Conservation (phyloP, 1,140 invertebrate genomes). For the Rhagoletis zephyria region DNA sequence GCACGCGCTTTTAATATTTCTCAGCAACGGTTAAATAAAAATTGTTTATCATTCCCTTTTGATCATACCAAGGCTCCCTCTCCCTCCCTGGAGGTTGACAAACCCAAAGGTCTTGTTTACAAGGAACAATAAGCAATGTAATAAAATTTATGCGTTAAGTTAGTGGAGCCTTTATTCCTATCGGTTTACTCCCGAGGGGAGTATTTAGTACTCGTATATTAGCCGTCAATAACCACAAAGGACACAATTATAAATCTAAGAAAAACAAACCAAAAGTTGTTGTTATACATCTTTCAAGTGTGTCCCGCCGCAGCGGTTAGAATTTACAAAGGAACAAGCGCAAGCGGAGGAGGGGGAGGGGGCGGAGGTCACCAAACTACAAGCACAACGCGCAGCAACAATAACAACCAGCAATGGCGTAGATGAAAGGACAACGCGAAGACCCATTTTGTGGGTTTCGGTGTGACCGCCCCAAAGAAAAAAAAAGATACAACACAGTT, state of each 20-base stretch:
- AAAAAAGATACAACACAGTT: slow-evolving; percentile 1
- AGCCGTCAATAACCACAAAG: slow-evolving; percentile 23
- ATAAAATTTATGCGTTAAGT: slow-evolving; percentile 41
- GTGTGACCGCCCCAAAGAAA: slow-evolving; percentile 26
- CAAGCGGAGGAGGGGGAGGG: background rate
- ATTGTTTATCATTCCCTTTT: background rate
- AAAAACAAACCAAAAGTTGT: slow-evolving; percentile 48
- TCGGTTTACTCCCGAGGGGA: background rate
- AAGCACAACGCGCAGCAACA: background rate
- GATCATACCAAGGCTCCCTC: background rate
- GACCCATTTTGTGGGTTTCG: slow-evolving; percentile 36
- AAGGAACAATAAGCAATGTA: slow-evolving; percentile 43
- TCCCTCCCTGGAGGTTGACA: background rate
- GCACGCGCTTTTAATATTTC: background rate
- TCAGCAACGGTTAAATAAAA: background rate
- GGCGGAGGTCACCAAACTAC: background rate
- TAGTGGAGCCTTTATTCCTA: background rate
- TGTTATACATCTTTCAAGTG: slow-evolving; percentile 43
- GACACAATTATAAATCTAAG: slow-evolving; percentile 51
- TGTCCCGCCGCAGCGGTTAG: slow-evolving; percentile 30
- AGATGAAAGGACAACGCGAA: slow-evolving; percentile 36
- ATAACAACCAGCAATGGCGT: slow-evolving; percentile 39
- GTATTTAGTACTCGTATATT: background rate
- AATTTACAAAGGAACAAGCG: background rate
- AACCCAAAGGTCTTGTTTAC: slow-evolving; percentile 38